A percentile compares a stretch with the other conserved stretches of the same genome.
phyloP scores from a whole-genome alignment of 1,140 invertebrate genomes.

The Cheumatopsyche charites region DNA sequence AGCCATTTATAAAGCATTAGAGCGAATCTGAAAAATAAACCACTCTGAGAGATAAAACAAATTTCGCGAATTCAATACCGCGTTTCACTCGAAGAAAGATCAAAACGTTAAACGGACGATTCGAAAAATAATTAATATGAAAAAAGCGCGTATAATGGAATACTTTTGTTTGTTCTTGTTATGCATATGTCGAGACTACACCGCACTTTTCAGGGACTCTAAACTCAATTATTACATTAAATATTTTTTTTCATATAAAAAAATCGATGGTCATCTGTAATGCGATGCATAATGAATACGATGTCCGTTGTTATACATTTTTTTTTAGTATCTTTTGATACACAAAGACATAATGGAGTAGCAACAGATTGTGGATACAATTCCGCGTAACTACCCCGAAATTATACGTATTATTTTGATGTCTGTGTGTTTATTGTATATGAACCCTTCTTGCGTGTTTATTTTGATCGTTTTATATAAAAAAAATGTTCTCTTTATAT shows the following conservation, averaged over 20 bases:
- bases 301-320: constrained; percentile 11
- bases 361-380: constrained; percentile 33
- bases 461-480: not conserved
- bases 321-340: not conserved
- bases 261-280: constrained; percentile 26
- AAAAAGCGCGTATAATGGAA: too few species aligned
- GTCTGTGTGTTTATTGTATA: not conserved
- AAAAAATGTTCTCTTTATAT: not conserved
- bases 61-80: too few species aligned
- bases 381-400: constrained; percentile 6
- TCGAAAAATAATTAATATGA: too few species aligned
- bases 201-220: not conserved
- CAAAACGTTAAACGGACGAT: too few species aligned
- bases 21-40: too few species aligned
- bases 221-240: constrained; percentile 18
- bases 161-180: constrained; percentile 29
- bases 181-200: constrained; percentile 24
- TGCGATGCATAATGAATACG: constrained; percentile 22
- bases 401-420: constrained; percentile 25
- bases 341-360: constrained; percentile 19
- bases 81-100: too few species aligned
- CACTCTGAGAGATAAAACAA: too few species aligned
- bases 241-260: not conserved
- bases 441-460: not conserved
- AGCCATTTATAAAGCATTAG: too few species aligned